These are phyloP conservation scores for Pimpla rufipes DNA, from an alignment of 2,888 invertebrate genomes.

Conservation along the genomic window DNA sequence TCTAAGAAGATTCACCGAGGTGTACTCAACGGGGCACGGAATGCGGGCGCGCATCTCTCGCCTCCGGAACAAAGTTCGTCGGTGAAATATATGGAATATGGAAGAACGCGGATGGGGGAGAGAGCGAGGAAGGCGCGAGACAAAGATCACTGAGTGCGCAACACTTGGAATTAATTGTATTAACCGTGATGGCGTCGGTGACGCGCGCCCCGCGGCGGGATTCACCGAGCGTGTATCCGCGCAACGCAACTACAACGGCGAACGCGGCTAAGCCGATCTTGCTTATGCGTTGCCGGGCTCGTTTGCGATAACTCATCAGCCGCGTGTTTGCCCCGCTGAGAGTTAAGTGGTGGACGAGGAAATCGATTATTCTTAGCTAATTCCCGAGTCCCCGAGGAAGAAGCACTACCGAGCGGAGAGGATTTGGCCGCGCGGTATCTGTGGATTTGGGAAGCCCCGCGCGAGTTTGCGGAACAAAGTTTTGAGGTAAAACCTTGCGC, in stretches of 20 bases:
- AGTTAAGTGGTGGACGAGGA: slow-evolving; percentile 19
- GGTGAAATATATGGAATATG: slow-evolving; percentile 5
- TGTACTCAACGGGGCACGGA: slow-evolving; percentile 51
- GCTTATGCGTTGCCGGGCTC: slow-evolving; percentile 10
- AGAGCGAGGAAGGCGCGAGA: not conserved
- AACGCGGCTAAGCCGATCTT: slow-evolving; percentile 23
- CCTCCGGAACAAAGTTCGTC: slow-evolving; percentile 17
- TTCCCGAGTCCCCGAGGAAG: slow-evolving; percentile 41
- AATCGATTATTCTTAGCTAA: slow-evolving; percentile 57
- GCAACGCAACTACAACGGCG: slow-evolving; percentile 44
- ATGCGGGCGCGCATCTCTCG: slow-evolving; percentile 46
- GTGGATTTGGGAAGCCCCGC: not conserved
- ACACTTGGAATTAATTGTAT: slow-evolving; percentile 64
- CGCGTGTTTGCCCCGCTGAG: not conserved
- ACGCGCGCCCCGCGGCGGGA: slow-evolving; percentile 15
- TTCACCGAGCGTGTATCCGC: slow-evolving; percentile 27
- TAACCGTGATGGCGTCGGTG: slow-evolving; percentile 37
- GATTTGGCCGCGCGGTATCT: slow-evolving; percentile 5
- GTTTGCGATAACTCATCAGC: slow-evolving; percentile 50
- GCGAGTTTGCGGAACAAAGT: slow-evolving; percentile 42
- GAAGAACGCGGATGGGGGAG: slow-evolving; percentile 8
- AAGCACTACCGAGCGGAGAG: slow-evolving; percentile 22
- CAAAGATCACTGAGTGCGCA: slow-evolving; percentile 37
- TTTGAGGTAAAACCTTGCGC: slow-evolving; percentile 4
- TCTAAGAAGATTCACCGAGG: slow-evolving; percentile 58